Percentiles rank a stretch among this genome's conserved stretches.
These are phyloP conservation scores for Sphaerophoria taeniata DNA, from an alignment of 2,888 invertebrate species.

Conservation along the genomic window DNA sequence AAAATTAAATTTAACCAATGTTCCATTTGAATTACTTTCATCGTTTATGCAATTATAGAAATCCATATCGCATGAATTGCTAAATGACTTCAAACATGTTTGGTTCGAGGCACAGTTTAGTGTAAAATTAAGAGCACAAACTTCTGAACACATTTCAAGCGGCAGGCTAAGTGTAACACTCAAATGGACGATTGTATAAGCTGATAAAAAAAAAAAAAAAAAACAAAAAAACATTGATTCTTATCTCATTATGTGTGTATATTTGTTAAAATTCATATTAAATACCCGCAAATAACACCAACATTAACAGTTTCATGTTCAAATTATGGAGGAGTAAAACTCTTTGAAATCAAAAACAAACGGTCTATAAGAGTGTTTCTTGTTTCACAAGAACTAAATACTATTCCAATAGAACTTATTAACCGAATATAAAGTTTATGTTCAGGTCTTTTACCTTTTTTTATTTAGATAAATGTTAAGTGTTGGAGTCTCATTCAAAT, in stretches of 20 bases:
- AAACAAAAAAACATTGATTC: too few relatives aligned
- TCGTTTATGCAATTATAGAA: slow-evolving; percentile 65
- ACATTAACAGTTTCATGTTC: too few relatives aligned
- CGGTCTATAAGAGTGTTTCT: too few relatives aligned
- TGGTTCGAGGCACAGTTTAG: slow-evolving; percentile 63
- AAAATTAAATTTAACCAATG: not conserved
- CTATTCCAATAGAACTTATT: too few relatives aligned
- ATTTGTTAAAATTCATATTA: too few relatives aligned
- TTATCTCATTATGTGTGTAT: too few relatives aligned
- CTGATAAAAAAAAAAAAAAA: not conserved
- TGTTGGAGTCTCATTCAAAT: not conserved
- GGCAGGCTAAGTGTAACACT: slow-evolving; percentile 24
- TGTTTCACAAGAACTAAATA: too few relatives aligned
- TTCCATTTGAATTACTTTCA: slow-evolving; percentile 36
- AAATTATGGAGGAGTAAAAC: too few relatives aligned
- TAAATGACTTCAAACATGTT: slow-evolving; percentile 56
- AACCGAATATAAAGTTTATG: too few relatives aligned
- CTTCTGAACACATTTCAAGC: slow-evolving; percentile 62
- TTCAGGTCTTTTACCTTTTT: too few relatives aligned
- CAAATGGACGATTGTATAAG: not conserved
- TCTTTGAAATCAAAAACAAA: too few relatives aligned
- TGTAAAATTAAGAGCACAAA: slow-evolving; percentile 63
- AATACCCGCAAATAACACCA: too few relatives aligned
- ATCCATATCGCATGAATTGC: slow-evolving; percentile 64
- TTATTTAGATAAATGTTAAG: not conserved